Evolutionary conservation across 92 coral and sea anemone species (phyloP).

Genomic region (Heteractis magnifica): DNA sequence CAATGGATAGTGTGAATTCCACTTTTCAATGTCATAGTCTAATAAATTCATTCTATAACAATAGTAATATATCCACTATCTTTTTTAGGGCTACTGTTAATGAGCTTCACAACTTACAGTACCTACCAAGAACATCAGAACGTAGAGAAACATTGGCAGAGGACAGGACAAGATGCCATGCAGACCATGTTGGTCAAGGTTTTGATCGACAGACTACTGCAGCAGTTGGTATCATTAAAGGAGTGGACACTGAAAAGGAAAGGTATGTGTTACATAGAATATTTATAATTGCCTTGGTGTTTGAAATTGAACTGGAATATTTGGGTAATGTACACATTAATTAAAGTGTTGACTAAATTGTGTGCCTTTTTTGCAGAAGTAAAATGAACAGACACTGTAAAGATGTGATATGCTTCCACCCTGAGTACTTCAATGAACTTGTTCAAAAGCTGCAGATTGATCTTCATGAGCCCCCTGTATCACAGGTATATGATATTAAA

Average conservation of each 20-base stretch:
- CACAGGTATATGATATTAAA: slow-evolving; percentile 63
- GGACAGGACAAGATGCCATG: slow-evolving; percentile 97
- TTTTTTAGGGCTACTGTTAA: slow-evolving; percentile 66
- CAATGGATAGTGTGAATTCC: too few relatives aligned
- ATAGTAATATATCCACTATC: background rate
- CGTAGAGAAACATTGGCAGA: slow-evolving; percentile 91
- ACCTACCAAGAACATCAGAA: slow-evolving; percentile 87
- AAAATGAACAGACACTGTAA: slow-evolving; percentile 78
- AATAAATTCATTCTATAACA: too few relatives aligned
- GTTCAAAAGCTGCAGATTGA: slow-evolving; percentile 91
- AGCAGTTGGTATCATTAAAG: slow-evolving; percentile 92
- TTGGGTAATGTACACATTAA: background rate
- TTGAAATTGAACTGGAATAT: background rate
- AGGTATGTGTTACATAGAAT: background rate
- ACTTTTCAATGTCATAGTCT: background rate
- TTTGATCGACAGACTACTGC: slow-evolving; percentile 96
- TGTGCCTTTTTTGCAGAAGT: slow-evolving; percentile 41
- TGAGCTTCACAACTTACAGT: slow-evolving; percentile 95
- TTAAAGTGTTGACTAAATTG: background rate
- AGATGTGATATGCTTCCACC: slow-evolving; percentile 94
- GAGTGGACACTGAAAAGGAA: slow-evolving; percentile 72
- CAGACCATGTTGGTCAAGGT: slow-evolving; percentile 99
- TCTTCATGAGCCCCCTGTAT: slow-evolving; percentile 93
- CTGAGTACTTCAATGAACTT: slow-evolving; percentile 76
- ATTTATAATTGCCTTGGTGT: background rate